phyloP scores from a whole-genome alignment of 1,140 invertebrate genomes.

The Rhagoletis pomonella region DNA sequence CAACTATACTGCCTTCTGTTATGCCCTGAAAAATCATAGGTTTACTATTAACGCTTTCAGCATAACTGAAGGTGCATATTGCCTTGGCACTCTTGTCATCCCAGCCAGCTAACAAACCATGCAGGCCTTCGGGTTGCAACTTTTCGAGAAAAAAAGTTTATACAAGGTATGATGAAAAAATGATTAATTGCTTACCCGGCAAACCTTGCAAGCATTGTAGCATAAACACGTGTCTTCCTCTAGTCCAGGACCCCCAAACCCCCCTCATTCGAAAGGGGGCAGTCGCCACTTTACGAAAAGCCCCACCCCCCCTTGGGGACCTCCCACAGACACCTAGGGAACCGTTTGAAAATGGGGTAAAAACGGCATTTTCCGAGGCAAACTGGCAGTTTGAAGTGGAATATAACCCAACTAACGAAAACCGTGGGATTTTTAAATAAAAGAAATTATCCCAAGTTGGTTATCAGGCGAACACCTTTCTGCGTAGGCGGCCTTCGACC shows the following conservation, averaged over 20 bases:
- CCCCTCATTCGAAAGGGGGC: no score
- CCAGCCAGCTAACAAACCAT: constrained; percentile 86
- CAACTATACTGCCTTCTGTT: constrained; percentile 90
- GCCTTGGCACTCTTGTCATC: constrained; percentile 95
- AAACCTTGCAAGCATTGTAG: constrained; percentile 95
- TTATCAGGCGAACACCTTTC: no score
- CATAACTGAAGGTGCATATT: constrained; percentile 93
- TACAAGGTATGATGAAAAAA: background rate
- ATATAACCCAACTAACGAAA: no score
- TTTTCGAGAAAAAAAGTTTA: constrained; percentile 80
- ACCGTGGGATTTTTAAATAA: no score
- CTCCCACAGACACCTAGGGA: no score
- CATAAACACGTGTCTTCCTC: constrained; percentile 96
- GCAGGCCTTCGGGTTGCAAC: constrained; percentile 89
- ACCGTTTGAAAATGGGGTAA: no score
- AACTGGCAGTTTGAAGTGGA: no score
- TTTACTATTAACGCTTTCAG: constrained; percentile 77
- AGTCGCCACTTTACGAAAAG: no score
- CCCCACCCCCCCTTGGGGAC: no score
- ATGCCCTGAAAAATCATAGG: constrained; percentile 87
- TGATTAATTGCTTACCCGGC: constrained; percentile 77
- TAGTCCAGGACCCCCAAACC: constrained; percentile 91
- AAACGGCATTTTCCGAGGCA: no score
- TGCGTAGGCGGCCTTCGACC: no score
- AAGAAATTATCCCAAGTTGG: no score